Percentiles rank a stretch among this genome's conserved stretches.
phyloP scores from a whole-genome alignment of 2,797 vertebrate species.

The Helarctos malayanus region DNA sequence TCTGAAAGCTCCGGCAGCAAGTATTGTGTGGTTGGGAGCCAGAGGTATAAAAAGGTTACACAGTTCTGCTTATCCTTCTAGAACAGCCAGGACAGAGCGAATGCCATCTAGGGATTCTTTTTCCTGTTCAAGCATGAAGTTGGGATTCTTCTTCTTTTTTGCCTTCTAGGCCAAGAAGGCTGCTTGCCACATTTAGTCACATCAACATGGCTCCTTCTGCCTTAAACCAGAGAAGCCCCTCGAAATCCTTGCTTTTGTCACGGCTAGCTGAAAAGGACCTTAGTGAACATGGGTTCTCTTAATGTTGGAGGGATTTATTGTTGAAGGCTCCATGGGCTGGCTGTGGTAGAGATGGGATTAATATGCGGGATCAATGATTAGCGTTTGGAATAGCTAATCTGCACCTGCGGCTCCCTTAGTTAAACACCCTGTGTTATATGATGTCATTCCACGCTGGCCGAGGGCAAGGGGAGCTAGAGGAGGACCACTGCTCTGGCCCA shows the following conservation, averaged over 20 bases:
- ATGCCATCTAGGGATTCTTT: constrained; percentile 21
- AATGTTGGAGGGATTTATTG: constrained; percentile 14
- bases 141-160: constrained; percentile 55
- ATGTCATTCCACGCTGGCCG: neutral
- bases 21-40: neutral
- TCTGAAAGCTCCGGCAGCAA: constrained; percentile 64
- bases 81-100: constrained; percentile 6
- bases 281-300: neutral
- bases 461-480: neutral
- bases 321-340: neutral
- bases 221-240: constrained; percentile 44
- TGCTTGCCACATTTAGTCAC: neutral
- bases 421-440: neutral
- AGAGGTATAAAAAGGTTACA: neutral
- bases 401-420: neutral
- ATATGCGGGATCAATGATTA: neutral
- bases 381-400: constrained; percentile 35
- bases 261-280: constrained; percentile 2
- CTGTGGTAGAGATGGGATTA: constrained; percentile 36
- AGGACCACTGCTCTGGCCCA: neutral
- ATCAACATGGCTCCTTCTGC: constrained; percentile 25
- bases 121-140: constrained; percentile 41
- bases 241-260: neutral
- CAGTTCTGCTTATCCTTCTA: constrained; percentile 5
- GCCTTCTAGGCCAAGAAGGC: neutral